Evolutionary conservation across 2,797 vertebrate genomes (phyloP).

Genomic region (Premnoplex brunnescens): DNA sequence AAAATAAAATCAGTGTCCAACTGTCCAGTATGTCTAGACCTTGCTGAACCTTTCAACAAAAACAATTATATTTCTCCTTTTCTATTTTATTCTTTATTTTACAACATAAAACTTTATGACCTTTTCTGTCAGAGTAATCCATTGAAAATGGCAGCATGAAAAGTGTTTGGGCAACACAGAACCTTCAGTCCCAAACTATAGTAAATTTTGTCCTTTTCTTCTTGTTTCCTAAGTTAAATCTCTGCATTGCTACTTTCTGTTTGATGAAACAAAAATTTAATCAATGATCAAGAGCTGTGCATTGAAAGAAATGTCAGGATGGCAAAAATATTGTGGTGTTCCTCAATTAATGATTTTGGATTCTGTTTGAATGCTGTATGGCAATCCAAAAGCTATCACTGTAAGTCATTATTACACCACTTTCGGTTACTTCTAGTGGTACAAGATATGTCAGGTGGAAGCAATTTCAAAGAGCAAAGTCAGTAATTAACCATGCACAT

Average conservation of each 20-base stretch:
- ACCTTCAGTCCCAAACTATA: not conserved
- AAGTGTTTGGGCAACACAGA: slow-evolving; percentile 8
- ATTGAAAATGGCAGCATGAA: slow-evolving; percentile 28
- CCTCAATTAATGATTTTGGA: not conserved
- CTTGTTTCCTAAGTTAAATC: slow-evolving; percentile 6
- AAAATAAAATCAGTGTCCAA: not conserved
- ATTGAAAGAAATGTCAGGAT: not conserved
- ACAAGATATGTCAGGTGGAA: not conserved
- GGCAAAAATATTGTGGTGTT: not conserved
- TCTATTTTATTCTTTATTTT: slow-evolving; percentile 46
- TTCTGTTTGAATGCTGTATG: not conserved
- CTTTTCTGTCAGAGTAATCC: slow-evolving; percentile 48
- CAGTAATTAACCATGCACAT: not conserved
- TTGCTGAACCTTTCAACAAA: slow-evolving; percentile 32
- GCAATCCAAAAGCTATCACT: not conserved
- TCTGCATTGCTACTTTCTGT: not conserved
- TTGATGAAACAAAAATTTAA: not conserved
- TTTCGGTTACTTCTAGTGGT: not conserved
- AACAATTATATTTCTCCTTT: slow-evolving; percentile 44
- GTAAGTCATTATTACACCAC: not conserved
- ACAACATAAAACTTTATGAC: slow-evolving; percentile 35
- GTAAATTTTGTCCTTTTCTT: slow-evolving; percentile 5
- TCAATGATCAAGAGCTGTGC: not conserved
- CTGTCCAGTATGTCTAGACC: not conserved
- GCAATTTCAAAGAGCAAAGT: not conserved